Base-by-base conservation (phyloP, 2,113 vertebrate species). In the Lamprotornis superbus region DNA sequence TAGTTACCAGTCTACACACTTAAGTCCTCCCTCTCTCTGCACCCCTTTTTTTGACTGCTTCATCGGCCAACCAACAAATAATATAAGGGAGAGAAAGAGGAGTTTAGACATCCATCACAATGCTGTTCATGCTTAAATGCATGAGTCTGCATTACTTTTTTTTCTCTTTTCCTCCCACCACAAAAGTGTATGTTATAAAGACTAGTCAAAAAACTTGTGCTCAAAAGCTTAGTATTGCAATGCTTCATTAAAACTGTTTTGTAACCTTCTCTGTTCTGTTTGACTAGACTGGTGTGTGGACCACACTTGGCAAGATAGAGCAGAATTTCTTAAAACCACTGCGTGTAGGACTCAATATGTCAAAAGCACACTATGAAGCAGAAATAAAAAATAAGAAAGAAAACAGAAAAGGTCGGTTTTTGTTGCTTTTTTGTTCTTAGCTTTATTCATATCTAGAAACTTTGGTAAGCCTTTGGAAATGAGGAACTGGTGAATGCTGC, bases 341-440 rank as follows among this genome's bases (percentile, higher is more conserved):
- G 42, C 98, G 98, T 28, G 98, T 98, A 78, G 98, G 98, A 94
- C 98, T 99, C 87, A 98, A 98, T 96, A 98, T 99, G 97, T 99
- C 99, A 60, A 99, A 98, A 97, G 97, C 98, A 12, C 98, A 99
- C 96, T 99, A 99, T 89, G 97, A 98, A 83, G 97, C 98, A 90
- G 98, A 99, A 95, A 97, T 99, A 82, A 99, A 98, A 95, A 98
- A 94, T 25, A 98, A 98, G 95, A 98, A 96, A 90, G 98, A 98
- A 95, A 98, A 98, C 70, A 98, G 97, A 79, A 98, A 97, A 98
- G 98, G 98, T 96, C 94, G 70, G 98, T 95, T 96, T 71, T 69
- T n/a, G 14, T 37, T 60, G 19, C 0, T 5, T 28, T 75, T 89
- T 89, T 65, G 74, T 84, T 50, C 69, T 91, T 50, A 31, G 27